Evolutionary conservation across 2,113 vertebrate species (phyloP), one percentile per base, ranked within the genome.

Genomic region (Oncorhynchus tshawytscha): DNA sequence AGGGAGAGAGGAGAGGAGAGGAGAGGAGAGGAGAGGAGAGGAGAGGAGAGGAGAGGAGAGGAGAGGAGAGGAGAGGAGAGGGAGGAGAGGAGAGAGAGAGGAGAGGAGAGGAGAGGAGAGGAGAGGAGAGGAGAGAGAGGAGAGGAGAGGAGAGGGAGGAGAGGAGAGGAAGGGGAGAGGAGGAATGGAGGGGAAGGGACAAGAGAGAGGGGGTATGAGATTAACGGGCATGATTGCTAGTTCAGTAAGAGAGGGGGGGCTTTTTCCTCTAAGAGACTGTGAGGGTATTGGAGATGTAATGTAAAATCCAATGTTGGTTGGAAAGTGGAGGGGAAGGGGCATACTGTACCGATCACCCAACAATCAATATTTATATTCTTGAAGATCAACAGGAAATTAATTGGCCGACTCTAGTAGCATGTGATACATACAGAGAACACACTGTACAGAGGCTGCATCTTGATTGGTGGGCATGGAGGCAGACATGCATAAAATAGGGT

Each of bases 161-260:
- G n/a, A n/a, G 8, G 39, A 8, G 34, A 22, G 12, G 27, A 67
- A 22, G 18, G 2, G 29, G 18, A 39, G 67, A 24, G 20, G 7
- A 9, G 39, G 39, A 45, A 9, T 8, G 39, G 34, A 39, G 34
- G 39, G 39, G 9, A 45, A 45, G 39, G 9, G 39, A 45, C 39
- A 45, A 45, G 39, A 45, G 39, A 11, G 39, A 45, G 39, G 8
- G 7, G 39, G 97, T 89, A 99, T 97, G 79, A 99, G 51, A 54
- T 54, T 96, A 88, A 99, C 97, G 89, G 98, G 24, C 31, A 27
- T n/a, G 22, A 6, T 90, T 97, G 71, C 5, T 39, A 65, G 54
- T 54, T 69, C 54, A 51, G 54, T 75, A 75, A 76, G 78, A 88
- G 82, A 78, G 75, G 60, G 81, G 79, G 86, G 81, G 18, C 29